A percentile compares a stretch with the other conserved stretches of the same genome.
Conservation (phyloP, 2,113 vertebrate species). For the Pangasianodon hypophthalmus region DNA sequence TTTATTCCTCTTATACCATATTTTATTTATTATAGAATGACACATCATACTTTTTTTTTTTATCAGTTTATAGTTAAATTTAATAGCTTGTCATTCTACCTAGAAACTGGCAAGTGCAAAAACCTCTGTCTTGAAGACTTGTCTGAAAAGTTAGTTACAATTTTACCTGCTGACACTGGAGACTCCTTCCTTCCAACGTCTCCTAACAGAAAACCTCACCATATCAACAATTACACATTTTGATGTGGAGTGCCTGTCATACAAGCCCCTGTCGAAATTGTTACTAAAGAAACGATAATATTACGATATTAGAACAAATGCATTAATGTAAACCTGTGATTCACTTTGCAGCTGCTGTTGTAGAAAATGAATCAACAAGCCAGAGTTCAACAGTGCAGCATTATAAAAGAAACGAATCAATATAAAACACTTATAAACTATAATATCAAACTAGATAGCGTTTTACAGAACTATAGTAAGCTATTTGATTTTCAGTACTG, state of each 20-base stretch:
- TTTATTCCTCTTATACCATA: not conserved
- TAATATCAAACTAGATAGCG: not conserved
- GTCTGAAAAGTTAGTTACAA: not conserved
- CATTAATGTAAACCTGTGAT: not conserved
- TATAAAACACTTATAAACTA: not conserved
- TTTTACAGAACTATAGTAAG: not conserved
- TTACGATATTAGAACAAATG: not conserved
- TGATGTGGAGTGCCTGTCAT: not conserved
- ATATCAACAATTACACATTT: not conserved
- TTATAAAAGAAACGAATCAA: too few species aligned
- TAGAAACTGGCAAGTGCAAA: not conserved
- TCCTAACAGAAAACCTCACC: not conserved
- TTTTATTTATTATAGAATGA: too few species aligned
- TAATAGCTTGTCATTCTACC: too few species aligned
- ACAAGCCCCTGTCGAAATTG: not conserved
- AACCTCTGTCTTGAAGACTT: not conserved
- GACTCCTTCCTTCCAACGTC: not conserved
- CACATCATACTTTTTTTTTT: too few species aligned
- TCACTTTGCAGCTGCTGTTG: not conserved
- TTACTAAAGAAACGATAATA: not conserved
- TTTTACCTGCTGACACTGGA: not conserved
- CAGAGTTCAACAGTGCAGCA: not conserved
- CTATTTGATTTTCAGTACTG: not conserved
- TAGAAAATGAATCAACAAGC: not conserved
- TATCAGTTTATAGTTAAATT: too few species aligned